Evolutionary conservation across 2,888 invertebrate genomes (phyloP), one percentile per base, ranked within the genome.

Genomic region (Rhimphoctona megacephalus): DNA sequence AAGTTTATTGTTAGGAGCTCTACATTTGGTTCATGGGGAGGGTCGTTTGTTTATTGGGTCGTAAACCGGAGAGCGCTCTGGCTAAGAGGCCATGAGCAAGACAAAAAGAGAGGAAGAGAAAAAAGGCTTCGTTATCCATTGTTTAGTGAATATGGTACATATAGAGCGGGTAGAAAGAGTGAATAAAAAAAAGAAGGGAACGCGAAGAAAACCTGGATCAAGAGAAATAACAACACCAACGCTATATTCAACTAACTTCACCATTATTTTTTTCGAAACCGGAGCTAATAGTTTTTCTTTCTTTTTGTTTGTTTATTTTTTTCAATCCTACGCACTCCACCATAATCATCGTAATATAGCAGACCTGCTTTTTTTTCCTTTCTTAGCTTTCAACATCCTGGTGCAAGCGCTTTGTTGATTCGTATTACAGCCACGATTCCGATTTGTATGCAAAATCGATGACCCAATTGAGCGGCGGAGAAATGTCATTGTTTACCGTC

Each of bases 31-130:
- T 79, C 83, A 79, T 73, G 83, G 84, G 81, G 66, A 81, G 85
- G 83, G 86, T 89, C 88, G 88, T 89, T 87, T 89, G 88, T 90
- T 90, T 90, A 90, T 89, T 89, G 88, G 87, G 80, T 90, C 90
- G 89, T 90, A 90, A 91, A 90, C 52, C 73, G 79, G 89, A 81
- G 87, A 88, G 83, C 88, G 86, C 86, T 81, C 67, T 83, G 77
- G 67, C 86, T 77, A 86, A 86, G 87, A 83, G 84, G 54, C 77
- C 82, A 25, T 64, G 77, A 83, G 83, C 43, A 33, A 70, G 78
- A 78, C 83, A 81, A 49, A 49, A 67, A 46, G 69, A 64, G 74
- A 43, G 19, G 25, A 49, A 49, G 52, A 43, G 76, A 25, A 69
- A 77, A 67, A 66, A 57, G 57, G 78, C 66, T 79, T 84, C 81